Evolutionary conservation across 2,113 vertebrate species (phyloP).

Genomic region (Cyanocitta stelleri): DNA sequence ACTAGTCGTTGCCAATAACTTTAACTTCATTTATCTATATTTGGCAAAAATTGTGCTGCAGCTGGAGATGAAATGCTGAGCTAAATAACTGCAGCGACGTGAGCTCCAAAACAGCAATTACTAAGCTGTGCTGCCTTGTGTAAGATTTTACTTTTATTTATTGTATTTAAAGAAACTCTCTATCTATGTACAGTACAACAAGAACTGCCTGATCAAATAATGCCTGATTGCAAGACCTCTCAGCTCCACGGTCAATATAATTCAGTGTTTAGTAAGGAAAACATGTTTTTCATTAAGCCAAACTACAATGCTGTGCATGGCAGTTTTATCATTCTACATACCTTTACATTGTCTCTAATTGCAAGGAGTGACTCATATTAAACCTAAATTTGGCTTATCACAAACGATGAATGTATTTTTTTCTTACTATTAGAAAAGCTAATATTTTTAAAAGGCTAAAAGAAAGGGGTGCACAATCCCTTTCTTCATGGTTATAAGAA

Average conservation of each 20-base stretch:
- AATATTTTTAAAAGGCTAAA: constrained; percentile 47
- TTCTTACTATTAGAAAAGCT: constrained; percentile 12
- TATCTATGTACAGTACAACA: constrained; percentile 49
- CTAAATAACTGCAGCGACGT: constrained; percentile 73
- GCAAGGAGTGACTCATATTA: constrained; percentile 27
- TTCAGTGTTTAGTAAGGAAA: not conserved
- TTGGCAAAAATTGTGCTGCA: constrained; percentile 82
- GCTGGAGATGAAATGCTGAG: constrained; percentile 81
- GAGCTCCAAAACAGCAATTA: constrained; percentile 79
- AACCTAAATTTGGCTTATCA: constrained; percentile 27
- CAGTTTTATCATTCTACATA: not conserved
- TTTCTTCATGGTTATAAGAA: not conserved
- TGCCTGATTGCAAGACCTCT: not conserved
- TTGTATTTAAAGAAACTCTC: constrained; percentile 68
- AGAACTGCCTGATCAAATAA: constrained; percentile 36
- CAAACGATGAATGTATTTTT: not conserved
- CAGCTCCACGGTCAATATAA: not conserved
- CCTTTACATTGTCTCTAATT: constrained; percentile 45
- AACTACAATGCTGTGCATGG: not conserved
- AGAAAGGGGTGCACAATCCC: not conserved
- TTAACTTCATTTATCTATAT: constrained; percentile 86
- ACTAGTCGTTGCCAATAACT: constrained; percentile 75
- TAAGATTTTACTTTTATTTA: constrained; percentile 76
- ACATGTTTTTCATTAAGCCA: not conserved
- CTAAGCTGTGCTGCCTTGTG: constrained; percentile 66